Percentiles rank a stretch among this genome's conserved stretches.
Evolutionary conservation across 2,888 invertebrate species (phyloP).

Genomic region (Panopea generosa): DNA sequence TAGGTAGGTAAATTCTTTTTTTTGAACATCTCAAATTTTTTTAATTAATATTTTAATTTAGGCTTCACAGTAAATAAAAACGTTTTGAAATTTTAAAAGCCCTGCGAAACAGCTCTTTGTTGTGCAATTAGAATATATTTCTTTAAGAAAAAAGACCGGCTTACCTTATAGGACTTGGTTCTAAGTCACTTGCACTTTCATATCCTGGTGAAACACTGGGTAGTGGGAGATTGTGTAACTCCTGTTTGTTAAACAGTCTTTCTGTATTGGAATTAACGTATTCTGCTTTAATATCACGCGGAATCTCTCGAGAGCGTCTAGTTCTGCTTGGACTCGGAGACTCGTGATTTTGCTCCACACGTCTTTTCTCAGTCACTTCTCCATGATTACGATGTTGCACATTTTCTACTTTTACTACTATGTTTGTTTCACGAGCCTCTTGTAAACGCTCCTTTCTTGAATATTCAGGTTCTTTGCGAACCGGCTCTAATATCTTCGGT

Average conservation of each 20-base stretch:
- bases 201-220: conserved; percentile 82
- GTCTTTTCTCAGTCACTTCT: conserved; percentile 20
- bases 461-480: conserved; percentile 51
- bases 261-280: conserved; percentile 5
- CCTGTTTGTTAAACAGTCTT: background rate
- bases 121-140: too few relatives aligned
- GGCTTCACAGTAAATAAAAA: too few relatives aligned
- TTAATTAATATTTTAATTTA: too few relatives aligned
- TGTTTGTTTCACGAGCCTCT: conserved; percentile 68
- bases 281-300: background rate
- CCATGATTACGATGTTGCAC: conserved; percentile 48
- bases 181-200: conserved; percentile 61
- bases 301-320: background rate
- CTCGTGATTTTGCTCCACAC: conserved; percentile 21
- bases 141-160: too few relatives aligned
- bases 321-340: background rate
- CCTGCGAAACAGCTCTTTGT: too few relatives aligned
- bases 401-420: conserved; percentile 76
- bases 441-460: conserved; percentile 61
- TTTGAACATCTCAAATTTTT: too few relatives aligned
- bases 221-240: background rate
- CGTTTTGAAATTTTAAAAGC: too few relatives aligned
- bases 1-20: too few relatives aligned
- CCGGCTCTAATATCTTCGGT: conserved; percentile 28
- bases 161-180: conserved; percentile 44